Evolutionary conservation across 2,113 vertebrate genomes (phyloP).

Genomic region (Terrapene triunguis): DNA sequence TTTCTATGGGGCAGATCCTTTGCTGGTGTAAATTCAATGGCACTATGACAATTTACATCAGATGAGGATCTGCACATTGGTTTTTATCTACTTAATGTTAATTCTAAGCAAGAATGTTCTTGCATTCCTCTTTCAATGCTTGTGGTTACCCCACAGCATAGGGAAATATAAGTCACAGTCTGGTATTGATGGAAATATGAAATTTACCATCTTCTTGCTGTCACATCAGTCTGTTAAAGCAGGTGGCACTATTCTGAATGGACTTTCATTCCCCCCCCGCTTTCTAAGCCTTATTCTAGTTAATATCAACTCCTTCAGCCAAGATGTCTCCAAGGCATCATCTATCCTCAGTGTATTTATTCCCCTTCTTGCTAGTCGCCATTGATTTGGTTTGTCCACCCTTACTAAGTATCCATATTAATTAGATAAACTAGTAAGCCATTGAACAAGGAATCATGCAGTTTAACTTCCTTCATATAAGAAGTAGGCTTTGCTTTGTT

Average conservation of each 20-base stretch:
- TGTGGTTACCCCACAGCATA: background rate
- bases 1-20: background rate
- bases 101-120: background rate
- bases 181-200: background rate
- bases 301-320: background rate
- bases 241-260: background rate
- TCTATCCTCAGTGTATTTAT: background rate
- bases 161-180: background rate
- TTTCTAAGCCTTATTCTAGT: background rate
- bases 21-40: fast-evolving
- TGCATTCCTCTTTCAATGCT: background rate
- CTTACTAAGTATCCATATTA: slow-evolving; percentile 29
- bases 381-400: background rate
- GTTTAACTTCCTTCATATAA: slow-evolving; percentile 59
- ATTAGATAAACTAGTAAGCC: slow-evolving; percentile 35
- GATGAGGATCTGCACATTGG: background rate
- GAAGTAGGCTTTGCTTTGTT: slow-evolving; percentile 68
- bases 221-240: background rate
- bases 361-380: background rate
- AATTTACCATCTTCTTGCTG: background rate
- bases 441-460: slow-evolving; percentile 40
- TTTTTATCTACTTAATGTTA: background rate
- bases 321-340: background rate
- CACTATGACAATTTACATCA: background rate
- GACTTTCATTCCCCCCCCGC: background rate